Percentiles rank a stretch among this genome's conserved stretches.
Conservation (phyloP, 2,888 invertebrate species). For the Hypomecis punctinalis region DNA sequence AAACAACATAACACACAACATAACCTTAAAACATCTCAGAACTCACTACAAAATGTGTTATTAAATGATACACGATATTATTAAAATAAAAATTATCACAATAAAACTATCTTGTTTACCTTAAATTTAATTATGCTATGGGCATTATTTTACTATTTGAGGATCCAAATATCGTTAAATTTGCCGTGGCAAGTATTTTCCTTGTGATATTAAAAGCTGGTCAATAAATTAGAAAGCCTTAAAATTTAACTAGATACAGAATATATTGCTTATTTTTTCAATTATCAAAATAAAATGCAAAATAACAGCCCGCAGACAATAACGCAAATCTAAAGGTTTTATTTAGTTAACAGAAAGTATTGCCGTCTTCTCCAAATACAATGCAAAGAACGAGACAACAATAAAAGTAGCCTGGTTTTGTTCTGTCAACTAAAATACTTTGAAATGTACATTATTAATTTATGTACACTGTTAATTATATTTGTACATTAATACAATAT, state of each 20-base stretch:
- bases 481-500: slow-evolving; percentile 55
- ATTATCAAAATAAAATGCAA: slow-evolving; percentile 43
- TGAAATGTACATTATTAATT: slow-evolving; percentile 13
- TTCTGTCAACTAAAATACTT: background rate
- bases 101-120: background rate
- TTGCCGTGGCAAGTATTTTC: background rate
- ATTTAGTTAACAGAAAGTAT: background rate
- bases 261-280: background rate
- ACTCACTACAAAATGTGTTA: no score
- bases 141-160: no score
- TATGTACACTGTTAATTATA: slow-evolving; percentile 35
- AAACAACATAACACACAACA: no score
- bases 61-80: no score
- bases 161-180: background rate
- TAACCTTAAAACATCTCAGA: no score
- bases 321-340: slow-evolving; percentile 9
- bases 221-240: slow-evolving; percentile 8
- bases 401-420: background rate
- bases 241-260: slow-evolving; percentile 8
- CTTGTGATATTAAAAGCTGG: background rate
- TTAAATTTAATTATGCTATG: background rate
- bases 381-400: background rate
- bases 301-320: slow-evolving; percentile 42
- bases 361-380: background rate
- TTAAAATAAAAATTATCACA: background rate